phyloP scores from a whole-genome alignment of 1,140 invertebrate genomes.

The Anastrepha ludens region DNA sequence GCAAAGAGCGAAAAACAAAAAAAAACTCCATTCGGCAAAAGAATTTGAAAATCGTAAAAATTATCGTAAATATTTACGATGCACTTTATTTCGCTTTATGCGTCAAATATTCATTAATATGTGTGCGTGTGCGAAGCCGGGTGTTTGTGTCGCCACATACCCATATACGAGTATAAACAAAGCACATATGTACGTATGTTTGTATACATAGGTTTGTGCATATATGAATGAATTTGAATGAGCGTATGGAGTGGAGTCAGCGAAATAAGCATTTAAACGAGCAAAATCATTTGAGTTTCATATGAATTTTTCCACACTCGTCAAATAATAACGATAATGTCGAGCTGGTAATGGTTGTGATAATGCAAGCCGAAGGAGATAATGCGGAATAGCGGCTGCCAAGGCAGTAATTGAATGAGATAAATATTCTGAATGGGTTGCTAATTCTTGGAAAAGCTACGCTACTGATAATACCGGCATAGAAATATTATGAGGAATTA shows the following conservation, averaged over 20 bases:
- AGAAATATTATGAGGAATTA: no score
- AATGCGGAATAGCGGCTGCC: background rate
- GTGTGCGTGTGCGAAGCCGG: background rate
- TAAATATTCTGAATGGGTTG: background rate
- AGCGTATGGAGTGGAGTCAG: background rate
- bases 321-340: constrained; percentile 42
- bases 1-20: background rate
- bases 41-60: constrained; percentile 55
- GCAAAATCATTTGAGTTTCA: constrained; percentile 40
- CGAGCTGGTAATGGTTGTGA: constrained; percentile 2
- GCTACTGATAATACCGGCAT: background rate
- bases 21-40: background rate
- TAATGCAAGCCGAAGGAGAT: background rate
- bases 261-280: constrained; percentile 49
- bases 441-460: background rate
- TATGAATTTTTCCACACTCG: constrained; percentile 11
- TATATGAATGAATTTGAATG: background rate
- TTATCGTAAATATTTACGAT: constrained; percentile 56
- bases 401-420: background rate
- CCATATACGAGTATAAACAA: background rate
- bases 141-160: no score
- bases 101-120: constrained; percentile 44
- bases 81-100: constrained; percentile 45
- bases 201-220: background rate
- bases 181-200: background rate